Evolutionary conservation across 2,113 vertebrate genomes (phyloP).

Genomic region (Pardalotus punctatus): DNA sequence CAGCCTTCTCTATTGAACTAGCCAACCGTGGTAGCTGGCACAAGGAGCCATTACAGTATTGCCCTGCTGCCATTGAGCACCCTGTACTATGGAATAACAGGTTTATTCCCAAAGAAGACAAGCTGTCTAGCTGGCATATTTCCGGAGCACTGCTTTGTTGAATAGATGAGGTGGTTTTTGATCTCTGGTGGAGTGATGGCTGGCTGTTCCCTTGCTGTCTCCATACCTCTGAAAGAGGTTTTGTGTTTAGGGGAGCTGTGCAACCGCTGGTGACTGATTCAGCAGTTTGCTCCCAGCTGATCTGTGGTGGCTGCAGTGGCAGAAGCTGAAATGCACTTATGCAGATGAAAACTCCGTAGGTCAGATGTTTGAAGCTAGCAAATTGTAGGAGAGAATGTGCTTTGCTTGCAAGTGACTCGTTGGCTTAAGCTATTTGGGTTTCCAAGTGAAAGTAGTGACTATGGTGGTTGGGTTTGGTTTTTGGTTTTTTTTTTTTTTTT

Average conservation of each 20-base stretch:
- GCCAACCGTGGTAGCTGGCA: background rate
- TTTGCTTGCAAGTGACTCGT: slow-evolving; percentile 3
- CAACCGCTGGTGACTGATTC: background rate
- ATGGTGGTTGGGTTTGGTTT: background rate
- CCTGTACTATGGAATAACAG: background rate
- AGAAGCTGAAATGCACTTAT: background rate
- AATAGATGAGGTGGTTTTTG: background rate
- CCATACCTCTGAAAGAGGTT: background rate
- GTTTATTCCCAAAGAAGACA: background rate
- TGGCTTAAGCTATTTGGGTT: slow-evolving; percentile 6
- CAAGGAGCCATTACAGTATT: rapidly evolving
- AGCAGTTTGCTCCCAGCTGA: slow-evolving; percentile 13
- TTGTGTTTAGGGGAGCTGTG: background rate
- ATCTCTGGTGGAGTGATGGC: background rate
- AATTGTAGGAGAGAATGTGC: slow-evolving; percentile 50
- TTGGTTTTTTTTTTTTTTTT: background rate
- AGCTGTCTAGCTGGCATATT: background rate
- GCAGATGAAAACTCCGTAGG: background rate
- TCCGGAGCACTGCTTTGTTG: background rate
- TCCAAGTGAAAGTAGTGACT: slow-evolving; percentile 4
- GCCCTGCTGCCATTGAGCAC: background rate
- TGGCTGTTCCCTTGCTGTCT: background rate
- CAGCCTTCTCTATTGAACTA: background rate
- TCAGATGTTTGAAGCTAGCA: slow-evolving; percentile 18
- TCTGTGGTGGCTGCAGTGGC: background rate